Base-by-base conservation (phyloP, 2,113 vertebrate genomes). In the Tretioscincus oriximinensis region DNA sequence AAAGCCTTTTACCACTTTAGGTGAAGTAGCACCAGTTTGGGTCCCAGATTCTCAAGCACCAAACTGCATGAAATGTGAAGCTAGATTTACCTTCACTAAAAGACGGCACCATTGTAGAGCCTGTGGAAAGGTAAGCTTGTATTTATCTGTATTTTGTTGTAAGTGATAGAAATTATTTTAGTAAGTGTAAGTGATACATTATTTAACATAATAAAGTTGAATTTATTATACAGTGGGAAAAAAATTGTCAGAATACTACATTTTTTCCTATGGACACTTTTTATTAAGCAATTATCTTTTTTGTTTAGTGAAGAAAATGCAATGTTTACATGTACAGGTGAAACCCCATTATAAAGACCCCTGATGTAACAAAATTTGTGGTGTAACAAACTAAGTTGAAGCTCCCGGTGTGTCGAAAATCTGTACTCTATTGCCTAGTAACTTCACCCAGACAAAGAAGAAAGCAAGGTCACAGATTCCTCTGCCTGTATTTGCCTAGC, bases 31-130 rank as follows among this genome's bases (percentile, higher is more conserved):
- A 90, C 98, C 98, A 9, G 96, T 99, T 65, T 99, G 98, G 98
- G 98, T 99, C 83, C 98, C 98, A 4, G 98, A 99, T 94, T 98
- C 97, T 82, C 97, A 99, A 94, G 98, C 98, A 69, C 98, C 98
- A n/a, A 94, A 97, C 87, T 99, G 98, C 85, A 99, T 99, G 98
- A 99, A 97, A 91, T 99, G 98, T 75, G 97, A 99, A 90, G 95
- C 96, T 91, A 98, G 96, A 93, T 99, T 99, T 94, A 99, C 98
- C 78, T 99, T 99, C 92, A 99, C 98, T 89, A 99, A 98, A 95
- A 96, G 98, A 92, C 97, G 98, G 85, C 98, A 99, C 91, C 98
- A 99, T 92, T 99, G 98, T 95, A 97, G 98, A 95, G 98, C 98
- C 75, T 99, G 98, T 80, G 98, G 98, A 81, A 99, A 99, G 97